phyloP scores from a whole-genome alignment of 1,140 invertebrate genomes.

The Tetraneura akinire region DNA sequence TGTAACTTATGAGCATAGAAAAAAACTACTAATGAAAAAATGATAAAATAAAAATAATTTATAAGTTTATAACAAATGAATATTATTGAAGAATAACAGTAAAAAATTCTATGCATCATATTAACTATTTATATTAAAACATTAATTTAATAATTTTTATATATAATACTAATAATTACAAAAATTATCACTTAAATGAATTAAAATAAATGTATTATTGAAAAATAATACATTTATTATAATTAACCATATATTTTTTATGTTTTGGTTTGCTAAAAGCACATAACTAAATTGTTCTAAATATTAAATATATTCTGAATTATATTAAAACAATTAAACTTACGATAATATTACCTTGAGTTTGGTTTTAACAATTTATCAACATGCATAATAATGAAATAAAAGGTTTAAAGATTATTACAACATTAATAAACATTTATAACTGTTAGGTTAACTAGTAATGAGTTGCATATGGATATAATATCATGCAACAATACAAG shows the following conservation, averaged over 20 bases:
- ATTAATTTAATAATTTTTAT: no score
- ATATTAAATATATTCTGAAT: constrained; percentile 4
- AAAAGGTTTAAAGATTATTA: constrained; percentile 25
- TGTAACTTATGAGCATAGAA: neutral
- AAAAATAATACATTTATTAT: neutral
- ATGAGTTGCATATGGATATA: constrained; percentile 20
- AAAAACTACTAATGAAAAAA: no score
- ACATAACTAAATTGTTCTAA: neutral
- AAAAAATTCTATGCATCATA: no score
- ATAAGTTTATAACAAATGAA: no score
- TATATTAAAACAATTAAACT: neutral
- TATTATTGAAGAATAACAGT: no score
- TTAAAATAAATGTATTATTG: neutral
- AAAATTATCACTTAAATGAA: neutral
- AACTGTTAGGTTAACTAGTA: constrained; percentile 39
- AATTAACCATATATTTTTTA: neutral
- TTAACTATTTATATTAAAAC: no score
- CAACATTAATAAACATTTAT: constrained; percentile 9
- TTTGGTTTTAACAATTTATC: neutral
- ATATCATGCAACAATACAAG: constrained; percentile 33
- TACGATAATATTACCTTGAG: neutral
- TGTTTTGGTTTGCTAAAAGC: neutral
- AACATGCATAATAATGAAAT: constrained; percentile 20
- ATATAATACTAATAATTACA: no score
- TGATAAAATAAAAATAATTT: no score